Evolutionary conservation across 2,113 vertebrate species (phyloP), one percentile per base, ranked within the genome.

Genomic region (Stictonetta naevosa): DNA sequence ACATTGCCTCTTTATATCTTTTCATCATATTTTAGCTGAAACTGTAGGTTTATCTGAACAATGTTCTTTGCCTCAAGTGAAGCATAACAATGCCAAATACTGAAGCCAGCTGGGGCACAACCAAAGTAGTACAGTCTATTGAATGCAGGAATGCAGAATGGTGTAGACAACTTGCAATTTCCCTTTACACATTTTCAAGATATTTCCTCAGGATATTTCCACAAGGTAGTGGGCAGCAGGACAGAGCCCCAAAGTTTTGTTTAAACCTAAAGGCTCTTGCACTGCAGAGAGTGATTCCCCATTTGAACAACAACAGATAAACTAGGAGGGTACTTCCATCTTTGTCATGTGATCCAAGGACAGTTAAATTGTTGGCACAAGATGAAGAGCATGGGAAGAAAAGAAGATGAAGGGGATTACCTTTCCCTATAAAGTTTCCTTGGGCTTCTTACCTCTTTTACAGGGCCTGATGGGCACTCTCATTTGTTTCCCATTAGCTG

Each of bases 401-500:
- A 81, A 28, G 34, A 87, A 76, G 62, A 59, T 88, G 34, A 83
- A 86, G 20, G 59, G 44, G 15, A 73, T 86, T 77, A 38, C 25
- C 11, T 87, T 86, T 46, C 25, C 10, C 25, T 73, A 2, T 46
- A 84, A 86, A 74, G n/a, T 63, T 88, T 94, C 48, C 36, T 53
- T 40, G 40, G 63, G 23, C 9, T 96, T 86, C 26, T 26, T 63
- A 5, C 10, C 72, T 83, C 67, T 66, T 8, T 36, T 91, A 48
- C 33, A 48, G 71, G 15, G 17, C 31, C 19, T 83, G 59, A 75
- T 42, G 18, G 36, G n/a, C 11, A 55, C 42, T 14, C 21, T 82
- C 31, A 52, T 91, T 96, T 94, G 46, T 87, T 87, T 94, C 29
- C 66, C 19, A 68, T 91, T 90, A 87, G 19, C 22, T 64, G 34